A percentile compares a stretch with the other conserved stretches of the same genome.
Evolutionary conservation across 2,888 invertebrate species (phyloP).

Genomic region (Nematopogon swammerdamellus): DNA sequence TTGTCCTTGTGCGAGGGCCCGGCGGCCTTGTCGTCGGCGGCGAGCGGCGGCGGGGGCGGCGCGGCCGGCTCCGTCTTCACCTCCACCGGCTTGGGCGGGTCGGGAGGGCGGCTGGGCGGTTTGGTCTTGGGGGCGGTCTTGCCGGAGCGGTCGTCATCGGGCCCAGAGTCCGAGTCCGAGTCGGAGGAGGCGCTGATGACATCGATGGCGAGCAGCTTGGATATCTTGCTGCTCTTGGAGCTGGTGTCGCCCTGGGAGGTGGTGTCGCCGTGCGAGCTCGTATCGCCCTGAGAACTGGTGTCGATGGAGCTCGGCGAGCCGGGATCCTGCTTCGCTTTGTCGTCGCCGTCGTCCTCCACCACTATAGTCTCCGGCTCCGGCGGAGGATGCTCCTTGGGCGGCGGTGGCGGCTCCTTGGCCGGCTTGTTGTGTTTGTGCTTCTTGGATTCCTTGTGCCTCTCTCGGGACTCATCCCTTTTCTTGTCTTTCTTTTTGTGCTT

Average conservation of each 20-base stretch:
- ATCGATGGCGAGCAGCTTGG: conserved; percentile 33
- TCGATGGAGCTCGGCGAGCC: conserved; percentile 48
- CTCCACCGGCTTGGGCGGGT: conserved; percentile 4
- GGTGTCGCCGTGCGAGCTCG: too few relatives aligned
- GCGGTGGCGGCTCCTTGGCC: conserved; percentile 37
- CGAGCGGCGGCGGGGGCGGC: conserved; percentile 16
- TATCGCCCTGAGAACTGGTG: conserved; percentile 48
- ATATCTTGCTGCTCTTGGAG: conserved; percentile 44
- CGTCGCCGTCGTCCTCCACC: conserved; percentile 8
- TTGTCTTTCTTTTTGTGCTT: conserved; percentile 66
- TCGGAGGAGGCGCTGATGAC: conserved; percentile 43
- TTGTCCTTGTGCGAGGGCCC: conserved; percentile 31
- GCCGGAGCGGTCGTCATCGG: conserved; percentile 38
- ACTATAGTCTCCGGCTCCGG: conserved; percentile 17
- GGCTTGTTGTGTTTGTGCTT: conserved; percentile 55
- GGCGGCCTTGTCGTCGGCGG: conserved; percentile 13
- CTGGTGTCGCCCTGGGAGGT: too few relatives aligned
- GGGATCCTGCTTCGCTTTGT: conserved; percentile 22
- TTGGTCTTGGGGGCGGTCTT: conserved; percentile 36
- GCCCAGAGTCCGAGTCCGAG: conserved; percentile 36
- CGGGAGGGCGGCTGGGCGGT: conserved; percentile 10
- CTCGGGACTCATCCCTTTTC: conserved; percentile 60
- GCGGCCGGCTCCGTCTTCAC: conserved; percentile 13
- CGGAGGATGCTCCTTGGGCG: conserved; percentile 32
- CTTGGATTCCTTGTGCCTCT: conserved; percentile 58